Percentiles rank a stretch among this genome's conserved stretches.
Conservation (phyloP, 2,113 vertebrate species). For the Irena cyanogastra region DNA sequence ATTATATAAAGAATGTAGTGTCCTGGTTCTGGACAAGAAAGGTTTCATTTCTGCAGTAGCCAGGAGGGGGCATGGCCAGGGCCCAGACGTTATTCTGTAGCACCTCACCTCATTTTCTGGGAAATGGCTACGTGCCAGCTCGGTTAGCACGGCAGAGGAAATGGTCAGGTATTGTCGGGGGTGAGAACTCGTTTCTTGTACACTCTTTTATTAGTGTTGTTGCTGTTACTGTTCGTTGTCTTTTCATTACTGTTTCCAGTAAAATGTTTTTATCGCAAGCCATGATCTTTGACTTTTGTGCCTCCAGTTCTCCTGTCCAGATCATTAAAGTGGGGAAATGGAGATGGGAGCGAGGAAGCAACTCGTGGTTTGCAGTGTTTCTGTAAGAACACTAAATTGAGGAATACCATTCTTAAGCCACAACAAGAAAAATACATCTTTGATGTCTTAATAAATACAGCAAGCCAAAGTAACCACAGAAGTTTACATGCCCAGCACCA, state of each 20-base stretch:
- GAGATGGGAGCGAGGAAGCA: rapidly evolving
- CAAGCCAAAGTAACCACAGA: neutral
- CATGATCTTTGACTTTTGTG: neutral
- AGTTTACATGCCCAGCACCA: neutral
- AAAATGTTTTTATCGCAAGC: neutral
- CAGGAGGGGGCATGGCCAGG: neutral
- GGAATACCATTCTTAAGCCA: neutral
- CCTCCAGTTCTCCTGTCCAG: neutral
- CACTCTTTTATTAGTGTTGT: neutral
- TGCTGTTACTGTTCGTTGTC: neutral
- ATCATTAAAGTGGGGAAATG: neutral
- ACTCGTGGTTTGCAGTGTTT: neutral
- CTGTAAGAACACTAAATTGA: neutral
- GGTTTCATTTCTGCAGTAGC: neutral
- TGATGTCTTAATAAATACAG: neutral
- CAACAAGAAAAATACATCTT: neutral
- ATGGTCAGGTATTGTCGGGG: too few species aligned
- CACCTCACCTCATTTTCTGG: neutral
- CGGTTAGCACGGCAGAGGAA: rapidly evolving
- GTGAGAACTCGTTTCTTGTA: neutral
- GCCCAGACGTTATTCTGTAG: neutral
- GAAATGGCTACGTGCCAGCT: neutral
- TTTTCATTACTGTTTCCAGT: neutral
- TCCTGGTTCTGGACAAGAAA: neutral
- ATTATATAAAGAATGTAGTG: neutral